A percentile compares a stretch with the other conserved stretches of the same genome.
Evolutionary conservation across 92 coral and sea anemone species (phyloP).

Genomic region (Siderastrea radians): DNA sequence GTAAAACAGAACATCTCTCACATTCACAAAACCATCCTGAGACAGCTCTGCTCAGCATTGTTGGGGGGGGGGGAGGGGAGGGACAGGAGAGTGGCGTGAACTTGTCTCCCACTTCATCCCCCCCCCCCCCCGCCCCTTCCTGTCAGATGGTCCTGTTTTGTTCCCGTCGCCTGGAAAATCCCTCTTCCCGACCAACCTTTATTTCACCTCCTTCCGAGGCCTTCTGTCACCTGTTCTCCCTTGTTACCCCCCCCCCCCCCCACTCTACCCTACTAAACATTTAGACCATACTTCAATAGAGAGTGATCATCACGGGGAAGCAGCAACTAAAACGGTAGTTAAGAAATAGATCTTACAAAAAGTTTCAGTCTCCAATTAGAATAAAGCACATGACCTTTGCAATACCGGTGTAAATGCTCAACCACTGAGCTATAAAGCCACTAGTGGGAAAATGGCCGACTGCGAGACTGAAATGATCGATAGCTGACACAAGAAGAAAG

Average conservation of each 20-base stretch:
- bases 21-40: no score
- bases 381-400: no score
- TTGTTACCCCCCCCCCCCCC: neutral
- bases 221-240: neutral
- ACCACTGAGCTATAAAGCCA: no score
- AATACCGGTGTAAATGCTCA: no score
- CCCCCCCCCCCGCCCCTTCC: neutral
- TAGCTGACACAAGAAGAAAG: neutral
- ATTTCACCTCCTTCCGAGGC: neutral
- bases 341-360: no score
- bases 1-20: no score
- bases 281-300: no score
- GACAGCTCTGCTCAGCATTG: neutral
- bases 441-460: no score
- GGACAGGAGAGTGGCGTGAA: neutral
- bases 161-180: neutral
- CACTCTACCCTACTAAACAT: neutral
- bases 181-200: neutral
- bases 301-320: no score
- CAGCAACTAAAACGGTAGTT: no score
- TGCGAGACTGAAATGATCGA: no score
- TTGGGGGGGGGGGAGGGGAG: neutral
- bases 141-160: neutral
- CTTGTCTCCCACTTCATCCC: neutral
- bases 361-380: no score